phyloP scores from a whole-genome alignment of 2,888 invertebrate genomes.

The Melieria crassipennis region DNA sequence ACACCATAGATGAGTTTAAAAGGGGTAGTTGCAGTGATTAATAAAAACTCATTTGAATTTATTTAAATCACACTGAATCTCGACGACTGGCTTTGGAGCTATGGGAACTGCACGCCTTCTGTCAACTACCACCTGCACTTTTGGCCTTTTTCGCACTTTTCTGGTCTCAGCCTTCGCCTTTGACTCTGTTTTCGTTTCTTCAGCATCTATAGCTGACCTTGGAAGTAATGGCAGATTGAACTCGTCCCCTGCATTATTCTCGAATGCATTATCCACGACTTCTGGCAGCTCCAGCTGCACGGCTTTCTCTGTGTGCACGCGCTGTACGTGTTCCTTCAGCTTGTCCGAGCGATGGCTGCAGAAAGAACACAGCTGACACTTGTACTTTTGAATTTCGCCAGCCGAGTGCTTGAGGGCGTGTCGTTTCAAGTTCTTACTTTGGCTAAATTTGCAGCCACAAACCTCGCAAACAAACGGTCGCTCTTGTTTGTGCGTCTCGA shows the following conservation, averaged over 20 bases:
- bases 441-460: slow-evolving; percentile 69
- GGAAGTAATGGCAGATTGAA: slow-evolving; percentile 40
- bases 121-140: slow-evolving; percentile 4
- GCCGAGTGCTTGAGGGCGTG: slow-evolving; percentile 60
- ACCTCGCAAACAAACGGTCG: slow-evolving; percentile 70
- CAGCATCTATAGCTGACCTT: background rate
- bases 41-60: too few relatives aligned
- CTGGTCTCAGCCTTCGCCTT: slow-evolving; percentile 25
- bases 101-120: slow-evolving; percentile 13
- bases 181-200: slow-evolving; percentile 16
- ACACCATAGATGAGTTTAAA: too few relatives aligned
- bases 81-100: slow-evolving; percentile 9
- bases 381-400: slow-evolving; percentile 54
- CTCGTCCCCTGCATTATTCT: slow-evolving; percentile 53
- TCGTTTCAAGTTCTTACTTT: slow-evolving; percentile 68
- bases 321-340: slow-evolving; percentile 67
- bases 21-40: too few relatives aligned
- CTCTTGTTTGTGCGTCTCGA: slow-evolving; percentile 69
- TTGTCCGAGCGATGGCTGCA: slow-evolving; percentile 68
- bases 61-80: too few relatives aligned
- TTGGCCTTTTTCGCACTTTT: slow-evolving; percentile 35
- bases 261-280: slow-evolving; percentile 60
- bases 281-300: slow-evolving; percentile 60
- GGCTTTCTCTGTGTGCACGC: slow-evolving; percentile 60
- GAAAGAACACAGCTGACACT: slow-evolving; percentile 67